Conservation (phyloP, 2,797 vertebrate species). For the Caiman crocodilus region DNA sequence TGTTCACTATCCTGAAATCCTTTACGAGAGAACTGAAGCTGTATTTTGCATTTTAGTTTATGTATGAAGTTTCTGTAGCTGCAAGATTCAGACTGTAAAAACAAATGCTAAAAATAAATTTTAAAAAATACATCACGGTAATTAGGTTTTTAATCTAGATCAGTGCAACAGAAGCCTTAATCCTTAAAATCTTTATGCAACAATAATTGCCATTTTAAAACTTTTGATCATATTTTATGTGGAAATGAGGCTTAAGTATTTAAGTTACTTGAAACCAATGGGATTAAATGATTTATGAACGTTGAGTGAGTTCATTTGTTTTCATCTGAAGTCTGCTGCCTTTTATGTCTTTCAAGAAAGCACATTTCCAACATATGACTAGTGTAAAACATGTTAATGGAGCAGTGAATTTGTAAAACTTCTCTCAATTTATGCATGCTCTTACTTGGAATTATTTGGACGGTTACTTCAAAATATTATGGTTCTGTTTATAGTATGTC, state of each 20-base stretch:
- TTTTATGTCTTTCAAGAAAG: constrained; percentile 45
- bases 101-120: rapidly evolving
- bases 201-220: neutral
- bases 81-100: neutral
- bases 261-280: neutral
- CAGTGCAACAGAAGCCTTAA: too few relatives aligned
- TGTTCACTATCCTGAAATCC: neutral
- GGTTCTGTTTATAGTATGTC: constrained; percentile 72
- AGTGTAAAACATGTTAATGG: constrained; percentile 51
- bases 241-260: neutral
- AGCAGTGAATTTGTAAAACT: constrained; percentile 42
- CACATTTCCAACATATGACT: constrained; percentile 42
- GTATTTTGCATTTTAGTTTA: neutral
- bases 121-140: neutral
- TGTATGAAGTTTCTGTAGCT: neutral
- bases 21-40: neutral
- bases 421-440: constrained; percentile 50
- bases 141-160: neutral
- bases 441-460: constrained; percentile 34
- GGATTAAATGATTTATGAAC: neutral
- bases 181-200: too few relatives aligned
- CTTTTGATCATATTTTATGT: neutral
- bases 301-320: constrained; percentile 32
- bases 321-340: constrained; percentile 17
- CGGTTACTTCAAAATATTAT: constrained; percentile 58